Conservation (phyloP, 1,140 invertebrate genomes). For the Xylocopa sonorina region DNA sequence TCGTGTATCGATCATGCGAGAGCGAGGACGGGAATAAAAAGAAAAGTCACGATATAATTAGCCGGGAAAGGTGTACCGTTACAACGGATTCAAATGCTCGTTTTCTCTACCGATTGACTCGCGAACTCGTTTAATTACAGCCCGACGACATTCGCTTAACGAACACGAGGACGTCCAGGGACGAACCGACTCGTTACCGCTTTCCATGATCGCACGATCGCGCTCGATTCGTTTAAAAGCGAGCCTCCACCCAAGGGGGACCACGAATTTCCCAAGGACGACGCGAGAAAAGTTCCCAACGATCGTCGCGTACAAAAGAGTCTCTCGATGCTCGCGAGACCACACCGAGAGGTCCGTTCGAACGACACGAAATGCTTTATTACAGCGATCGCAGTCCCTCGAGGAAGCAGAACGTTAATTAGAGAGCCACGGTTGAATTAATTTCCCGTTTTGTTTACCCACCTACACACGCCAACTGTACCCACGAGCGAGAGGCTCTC, state of each 20-base stretch:
- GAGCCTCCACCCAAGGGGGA: not conserved
- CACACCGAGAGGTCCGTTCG: rapidly evolving
- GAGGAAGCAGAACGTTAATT: not conserved
- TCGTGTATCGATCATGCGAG: constrained; percentile 34
- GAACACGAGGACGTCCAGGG: not conserved
- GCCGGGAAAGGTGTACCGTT: constrained; percentile 13
- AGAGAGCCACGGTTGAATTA: not conserved
- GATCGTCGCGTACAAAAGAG: not conserved
- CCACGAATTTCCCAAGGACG: not conserved
- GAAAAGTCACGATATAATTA: constrained; percentile 31
- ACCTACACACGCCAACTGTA: too few relatives aligned
- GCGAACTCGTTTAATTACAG: constrained; percentile 30
- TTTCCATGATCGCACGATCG: not conserved
- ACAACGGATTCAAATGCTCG: not conserved
- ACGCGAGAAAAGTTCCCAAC: not conserved
- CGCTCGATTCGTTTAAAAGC: not conserved
- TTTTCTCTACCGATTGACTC: constrained; percentile 1
- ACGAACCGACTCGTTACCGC: not conserved
- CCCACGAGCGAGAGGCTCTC: too few relatives aligned
- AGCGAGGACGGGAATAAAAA: too few relatives aligned
- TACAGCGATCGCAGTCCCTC: not conserved
- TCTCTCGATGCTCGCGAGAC: not conserved
- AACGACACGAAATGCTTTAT: not conserved
- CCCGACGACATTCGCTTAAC: not conserved
- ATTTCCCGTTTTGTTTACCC: constrained; percentile 20